Percentiles rank a stretch among this genome's conserved stretches.
These are phyloP conservation scores for Chelonia mydas DNA, from an alignment of 2,797 vertebrate genomes.

Conservation along the genomic window DNA sequence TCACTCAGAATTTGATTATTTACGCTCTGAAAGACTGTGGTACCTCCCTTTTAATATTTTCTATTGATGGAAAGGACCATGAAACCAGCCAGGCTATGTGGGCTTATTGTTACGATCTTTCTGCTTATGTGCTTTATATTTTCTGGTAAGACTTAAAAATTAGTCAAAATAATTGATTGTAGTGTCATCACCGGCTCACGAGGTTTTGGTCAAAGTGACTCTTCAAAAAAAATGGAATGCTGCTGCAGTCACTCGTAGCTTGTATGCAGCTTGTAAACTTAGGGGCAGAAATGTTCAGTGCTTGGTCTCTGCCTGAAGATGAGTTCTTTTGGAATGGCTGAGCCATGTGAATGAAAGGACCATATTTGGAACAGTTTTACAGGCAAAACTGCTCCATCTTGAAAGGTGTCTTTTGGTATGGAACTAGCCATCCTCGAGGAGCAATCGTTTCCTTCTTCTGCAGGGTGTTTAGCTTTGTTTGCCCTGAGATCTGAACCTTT, in stretches of 20 bases:
- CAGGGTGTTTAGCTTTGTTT: not conserved
- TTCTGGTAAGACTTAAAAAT: not conserved
- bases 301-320: not conserved
- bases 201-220: not conserved
- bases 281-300: not conserved
- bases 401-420: not conserved
- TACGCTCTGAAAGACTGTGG: not conserved
- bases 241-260: not conserved
- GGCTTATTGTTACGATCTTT: not conserved
- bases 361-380: not conserved
- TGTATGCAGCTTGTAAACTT: not conserved
- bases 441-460: not conserved
- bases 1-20: slow-evolving; percentile 14
- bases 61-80: not conserved
- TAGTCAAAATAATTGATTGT: not conserved
- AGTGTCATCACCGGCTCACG: not conserved
- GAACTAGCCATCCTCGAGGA: not conserved
- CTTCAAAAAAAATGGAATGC: not conserved
- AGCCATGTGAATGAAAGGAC: not conserved
- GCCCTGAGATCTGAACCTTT: not conserved
- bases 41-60: not conserved
- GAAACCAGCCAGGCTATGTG: too few relatives aligned
- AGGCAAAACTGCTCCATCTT: not conserved
- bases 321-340: fast-evolving
- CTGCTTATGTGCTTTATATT: not conserved